phyloP scores from a whole-genome alignment of 2,797 vertebrate genomes.

The Anguilla pacifica region DNA sequence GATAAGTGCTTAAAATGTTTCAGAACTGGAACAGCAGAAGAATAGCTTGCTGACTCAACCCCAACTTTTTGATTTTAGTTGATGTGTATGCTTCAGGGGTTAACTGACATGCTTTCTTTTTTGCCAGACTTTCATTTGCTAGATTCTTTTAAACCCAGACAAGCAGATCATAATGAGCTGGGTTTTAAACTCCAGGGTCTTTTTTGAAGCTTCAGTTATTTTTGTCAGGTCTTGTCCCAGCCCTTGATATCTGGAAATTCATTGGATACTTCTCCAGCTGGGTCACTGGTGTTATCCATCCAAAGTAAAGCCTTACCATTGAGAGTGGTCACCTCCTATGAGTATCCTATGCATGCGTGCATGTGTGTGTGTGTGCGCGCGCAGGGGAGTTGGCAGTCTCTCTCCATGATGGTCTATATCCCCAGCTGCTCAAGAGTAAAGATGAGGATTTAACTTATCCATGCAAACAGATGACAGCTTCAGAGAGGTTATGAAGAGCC shows the following conservation, averaged over 20 bases:
- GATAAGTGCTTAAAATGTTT: not conserved
- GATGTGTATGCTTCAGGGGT: not conserved
- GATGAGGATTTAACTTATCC: not conserved
- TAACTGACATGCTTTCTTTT: slow-evolving; percentile 20
- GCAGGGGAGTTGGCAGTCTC: not conserved
- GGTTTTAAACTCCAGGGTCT: not conserved
- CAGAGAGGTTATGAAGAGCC: not conserved
- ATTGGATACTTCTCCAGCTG: not conserved
- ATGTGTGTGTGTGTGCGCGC: slow-evolving; percentile 4
- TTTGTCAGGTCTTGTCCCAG: not conserved
- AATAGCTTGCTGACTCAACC: not conserved
- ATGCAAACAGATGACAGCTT: not conserved
- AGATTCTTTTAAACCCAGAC: not conserved
- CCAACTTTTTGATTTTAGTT: too few species aligned
- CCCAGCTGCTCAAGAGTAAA: not conserved
- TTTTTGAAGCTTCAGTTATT: slow-evolving; percentile 23
- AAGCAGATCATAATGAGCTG: not conserved
- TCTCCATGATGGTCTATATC: not conserved
- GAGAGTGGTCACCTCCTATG: slow-evolving; percentile 8
- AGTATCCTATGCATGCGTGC: not conserved
- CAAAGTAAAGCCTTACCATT: slow-evolving; percentile 12
- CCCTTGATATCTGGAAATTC: not conserved
- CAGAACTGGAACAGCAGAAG: not conserved
- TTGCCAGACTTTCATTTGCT: not conserved
- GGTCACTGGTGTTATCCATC: not conserved